Percentiles rank a stretch among this genome's conserved stretches.
Conservation (phyloP, 2,888 invertebrate genomes). For the Acanthopleura granulata region DNA sequence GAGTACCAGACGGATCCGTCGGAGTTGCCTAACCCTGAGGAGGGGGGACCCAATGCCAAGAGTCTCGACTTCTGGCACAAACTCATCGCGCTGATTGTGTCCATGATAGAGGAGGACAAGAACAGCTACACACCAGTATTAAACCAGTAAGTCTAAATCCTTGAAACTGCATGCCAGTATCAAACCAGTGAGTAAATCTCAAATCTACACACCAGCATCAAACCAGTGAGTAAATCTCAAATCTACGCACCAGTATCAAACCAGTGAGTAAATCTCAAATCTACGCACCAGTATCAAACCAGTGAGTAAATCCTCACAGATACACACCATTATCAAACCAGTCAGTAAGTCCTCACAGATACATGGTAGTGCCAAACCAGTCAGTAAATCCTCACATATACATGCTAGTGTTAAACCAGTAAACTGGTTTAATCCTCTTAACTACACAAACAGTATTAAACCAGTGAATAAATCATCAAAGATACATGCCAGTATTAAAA, state of each 20-base stretch:
- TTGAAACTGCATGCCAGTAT: background rate
- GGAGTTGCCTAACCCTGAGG: constrained; percentile 45
- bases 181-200: background rate
- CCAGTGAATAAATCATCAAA: background rate
- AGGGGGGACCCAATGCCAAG: constrained; percentile 80
- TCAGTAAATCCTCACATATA: background rate
- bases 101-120: constrained; percentile 98
- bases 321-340: background rate
- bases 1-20: constrained; percentile 61
- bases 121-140: constrained; percentile 98
- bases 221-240: constrained; percentile 77
- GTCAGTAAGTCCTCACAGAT: background rate
- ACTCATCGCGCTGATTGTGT: constrained; percentile 94
- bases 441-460: background rate
- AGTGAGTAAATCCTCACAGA: constrained; percentile 71
- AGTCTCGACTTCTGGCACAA: constrained; percentile 99
- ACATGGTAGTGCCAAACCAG: constrained; percentile 79
- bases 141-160: constrained; percentile 78
- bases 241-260: constrained; percentile 72
- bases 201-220: constrained; percentile 65
- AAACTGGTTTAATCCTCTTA: constrained; percentile 39
- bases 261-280: constrained; percentile 75
- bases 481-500: constrained; percentile 74
- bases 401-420: constrained; percentile 78
- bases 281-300: constrained; percentile 74